These are phyloP conservation scores for Propithecus deckenii DNA, from an alignment of 2,797 vertebrate species.

Conservation along the genomic window DNA sequence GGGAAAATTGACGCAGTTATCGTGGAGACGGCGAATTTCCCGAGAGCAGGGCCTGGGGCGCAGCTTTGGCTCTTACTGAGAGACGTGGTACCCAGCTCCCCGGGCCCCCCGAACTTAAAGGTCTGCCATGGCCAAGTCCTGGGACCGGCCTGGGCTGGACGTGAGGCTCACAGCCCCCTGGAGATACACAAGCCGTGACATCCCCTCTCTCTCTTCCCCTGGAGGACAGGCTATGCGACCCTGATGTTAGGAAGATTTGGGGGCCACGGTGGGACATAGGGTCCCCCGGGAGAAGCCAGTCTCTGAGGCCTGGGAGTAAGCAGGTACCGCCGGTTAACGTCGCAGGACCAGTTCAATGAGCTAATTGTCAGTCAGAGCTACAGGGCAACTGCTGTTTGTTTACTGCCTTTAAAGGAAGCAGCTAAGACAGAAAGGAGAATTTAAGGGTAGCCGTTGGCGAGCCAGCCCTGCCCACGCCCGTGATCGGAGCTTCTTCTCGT, in stretches of 20 bases:
- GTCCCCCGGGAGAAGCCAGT: neutral
- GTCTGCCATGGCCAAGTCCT: accelerated
- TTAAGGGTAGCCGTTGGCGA: neutral
- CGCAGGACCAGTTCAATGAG: neutral
- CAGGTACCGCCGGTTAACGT: neutral
- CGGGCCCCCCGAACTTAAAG: too few species aligned
- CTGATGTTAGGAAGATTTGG: neutral
- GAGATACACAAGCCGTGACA: accelerated
- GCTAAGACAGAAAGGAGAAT: conserved; percentile 23
- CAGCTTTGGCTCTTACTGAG: neutral
- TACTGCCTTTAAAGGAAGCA: neutral
- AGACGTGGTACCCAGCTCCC: accelerated
- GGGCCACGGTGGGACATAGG: neutral
- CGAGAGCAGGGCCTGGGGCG: neutral
- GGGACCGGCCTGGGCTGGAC: neutral
- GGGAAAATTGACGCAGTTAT: neutral
- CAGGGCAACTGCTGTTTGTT: conserved; percentile 11
- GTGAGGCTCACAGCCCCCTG: accelerated
- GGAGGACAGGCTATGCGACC: neutral
- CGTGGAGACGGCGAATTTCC: neutral
- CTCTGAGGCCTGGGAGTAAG: neutral
- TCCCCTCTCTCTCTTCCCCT: accelerated
- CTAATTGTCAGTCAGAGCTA: neutral
- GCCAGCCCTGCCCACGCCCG: neutral
- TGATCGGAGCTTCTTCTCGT: neutral